Percentiles rank a stretch among this genome's conserved stretches.
phyloP scores from a whole-genome alignment of 2,797 vertebrate genomes.

The Halcyon badia region DNA sequence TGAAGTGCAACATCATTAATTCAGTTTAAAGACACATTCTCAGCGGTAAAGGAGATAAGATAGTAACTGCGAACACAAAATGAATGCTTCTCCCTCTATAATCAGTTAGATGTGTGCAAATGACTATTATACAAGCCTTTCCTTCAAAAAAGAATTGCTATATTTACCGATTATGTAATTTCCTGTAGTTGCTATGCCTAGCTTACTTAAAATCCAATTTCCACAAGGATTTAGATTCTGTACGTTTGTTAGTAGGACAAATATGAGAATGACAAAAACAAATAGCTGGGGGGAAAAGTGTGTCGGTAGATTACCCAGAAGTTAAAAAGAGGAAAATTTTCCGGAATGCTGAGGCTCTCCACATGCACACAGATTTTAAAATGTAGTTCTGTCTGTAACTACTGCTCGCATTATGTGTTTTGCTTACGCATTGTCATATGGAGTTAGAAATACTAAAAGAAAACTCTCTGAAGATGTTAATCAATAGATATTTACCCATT shows the following conservation, averaged over 20 bases:
- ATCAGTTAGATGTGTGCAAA: background rate
- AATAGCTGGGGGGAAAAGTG: background rate
- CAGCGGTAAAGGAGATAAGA: background rate
- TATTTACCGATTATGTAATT: background rate
- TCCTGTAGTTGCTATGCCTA: background rate
- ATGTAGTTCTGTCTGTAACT: background rate
- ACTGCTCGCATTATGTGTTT: rapidly evolving
- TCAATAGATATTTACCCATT: background rate
- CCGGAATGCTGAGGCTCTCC: background rate
- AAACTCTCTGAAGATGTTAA: background rate
- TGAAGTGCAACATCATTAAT: background rate
- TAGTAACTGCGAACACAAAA: background rate
- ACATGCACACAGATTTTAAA: background rate
- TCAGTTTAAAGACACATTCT: background rate
- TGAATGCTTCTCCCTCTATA: background rate
- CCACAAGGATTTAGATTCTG: background rate
- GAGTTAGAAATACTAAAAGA: background rate
- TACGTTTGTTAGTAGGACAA: background rate
- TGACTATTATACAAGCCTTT: background rate
- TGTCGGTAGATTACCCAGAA: background rate
- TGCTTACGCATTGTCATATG: background rate
- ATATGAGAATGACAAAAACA: background rate
- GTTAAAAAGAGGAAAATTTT: background rate
- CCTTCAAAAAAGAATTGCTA: background rate
- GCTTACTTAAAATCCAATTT: background rate